Conservation (phyloP, 2,113 vertebrate genomes). For the Takifugu flavidus region DNA sequence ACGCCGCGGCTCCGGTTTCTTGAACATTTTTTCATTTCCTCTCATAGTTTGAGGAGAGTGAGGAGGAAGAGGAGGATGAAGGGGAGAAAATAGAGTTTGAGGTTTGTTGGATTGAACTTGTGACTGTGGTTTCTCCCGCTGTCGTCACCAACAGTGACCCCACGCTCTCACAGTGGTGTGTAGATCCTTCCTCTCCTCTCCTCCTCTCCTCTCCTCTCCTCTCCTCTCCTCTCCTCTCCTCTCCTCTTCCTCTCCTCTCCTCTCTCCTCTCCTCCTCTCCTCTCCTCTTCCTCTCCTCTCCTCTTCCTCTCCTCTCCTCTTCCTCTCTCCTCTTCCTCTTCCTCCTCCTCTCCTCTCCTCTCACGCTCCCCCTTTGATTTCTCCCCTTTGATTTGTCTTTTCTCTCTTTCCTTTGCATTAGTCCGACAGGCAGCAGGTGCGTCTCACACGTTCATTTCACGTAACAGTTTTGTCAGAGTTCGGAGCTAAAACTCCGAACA, state of each 20-base stretch:
- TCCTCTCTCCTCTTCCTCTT: background rate
- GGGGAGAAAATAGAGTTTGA: slow-evolving; percentile 54
- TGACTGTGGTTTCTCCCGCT: background rate
- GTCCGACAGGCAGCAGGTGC: slow-evolving; percentile 59
- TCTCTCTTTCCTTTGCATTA: slow-evolving; percentile 47
- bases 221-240: slow-evolving; percentile 18
- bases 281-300: slow-evolving; percentile 15
- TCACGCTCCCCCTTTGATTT: slow-evolving; percentile 12
- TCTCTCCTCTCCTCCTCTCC: slow-evolving; percentile 8
- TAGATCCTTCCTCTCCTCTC: background rate
- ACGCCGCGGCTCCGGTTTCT: background rate
- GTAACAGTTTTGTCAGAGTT: too few species aligned
- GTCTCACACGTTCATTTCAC: slow-evolving; percentile 5
- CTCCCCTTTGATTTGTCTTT: slow-evolving; percentile 11
- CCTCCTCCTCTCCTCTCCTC: slow-evolving; percentile 23
- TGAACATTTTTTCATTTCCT: slow-evolving; percentile 36
- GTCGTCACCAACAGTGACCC: background rate
- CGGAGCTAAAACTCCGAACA: too few species aligned
- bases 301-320: slow-evolving; percentile 22
- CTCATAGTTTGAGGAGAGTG: slow-evolving; percentile 64
- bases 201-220: slow-evolving; percentile 27
- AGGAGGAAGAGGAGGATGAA: slow-evolving; percentile 65
- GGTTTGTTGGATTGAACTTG: slow-evolving; percentile 54
- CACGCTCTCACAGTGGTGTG: too few species aligned
- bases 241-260: background rate